Percentiles rank a stretch among this genome's conserved stretches.
Conservation (phyloP, 2,113 vertebrate species). For the Oreochromis spilurus region DNA sequence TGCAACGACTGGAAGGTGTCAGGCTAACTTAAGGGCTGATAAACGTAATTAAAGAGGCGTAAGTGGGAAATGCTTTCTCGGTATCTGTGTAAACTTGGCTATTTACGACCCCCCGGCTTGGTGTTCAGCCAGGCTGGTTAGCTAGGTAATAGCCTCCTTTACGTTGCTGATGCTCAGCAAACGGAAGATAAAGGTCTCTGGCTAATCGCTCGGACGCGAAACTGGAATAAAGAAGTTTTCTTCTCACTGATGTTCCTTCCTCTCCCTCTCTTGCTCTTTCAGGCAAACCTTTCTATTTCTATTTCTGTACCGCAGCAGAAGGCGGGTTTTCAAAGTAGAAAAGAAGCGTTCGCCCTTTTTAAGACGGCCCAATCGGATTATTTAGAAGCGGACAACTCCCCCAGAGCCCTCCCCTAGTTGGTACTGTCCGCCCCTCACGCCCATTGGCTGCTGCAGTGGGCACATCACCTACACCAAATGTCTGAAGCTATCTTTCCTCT, state of each 20-base stretch:
- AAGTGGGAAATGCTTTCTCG: background rate
- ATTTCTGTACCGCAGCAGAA: constrained; percentile 48
- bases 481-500: background rate
- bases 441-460: constrained; percentile 43
- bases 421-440: constrained; percentile 37
- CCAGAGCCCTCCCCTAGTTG: constrained; percentile 35
- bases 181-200: background rate
- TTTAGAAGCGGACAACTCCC: constrained; percentile 70
- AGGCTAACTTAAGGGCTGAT: background rate
- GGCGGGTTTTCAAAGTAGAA: constrained; percentile 14
- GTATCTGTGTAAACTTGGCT: background rate
- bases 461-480: no score
- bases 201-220: background rate
- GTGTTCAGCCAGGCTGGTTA: background rate
- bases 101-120: background rate
- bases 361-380: constrained; percentile 67
- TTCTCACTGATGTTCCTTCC: background rate
- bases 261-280: background rate
- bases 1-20: background rate
- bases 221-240: background rate
- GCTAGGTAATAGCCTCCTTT: background rate
- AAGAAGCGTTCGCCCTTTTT: constrained; percentile 51
- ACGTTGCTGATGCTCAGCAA: background rate
- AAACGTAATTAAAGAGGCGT: background rate
- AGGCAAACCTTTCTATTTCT: constrained; percentile 56